phyloP scores from a whole-genome alignment of 2,797 vertebrate genomes.

The Anableps anableps region DNA sequence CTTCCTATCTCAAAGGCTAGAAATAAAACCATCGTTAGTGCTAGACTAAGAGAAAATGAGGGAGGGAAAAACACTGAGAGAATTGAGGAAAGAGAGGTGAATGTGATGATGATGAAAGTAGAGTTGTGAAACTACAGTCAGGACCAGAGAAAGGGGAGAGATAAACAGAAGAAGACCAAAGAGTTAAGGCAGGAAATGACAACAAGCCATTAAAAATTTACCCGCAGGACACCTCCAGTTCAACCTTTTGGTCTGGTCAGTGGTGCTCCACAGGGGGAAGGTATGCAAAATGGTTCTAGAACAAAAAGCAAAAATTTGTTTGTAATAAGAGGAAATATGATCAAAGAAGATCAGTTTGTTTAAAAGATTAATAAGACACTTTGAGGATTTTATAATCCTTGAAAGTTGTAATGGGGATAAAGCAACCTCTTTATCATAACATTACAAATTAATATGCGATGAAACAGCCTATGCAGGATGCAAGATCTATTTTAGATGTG shows the following conservation, averaged over 20 bases:
- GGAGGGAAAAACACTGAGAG: conserved; percentile 7
- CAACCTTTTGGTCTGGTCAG: conserved; percentile 67
- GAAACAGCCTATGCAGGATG: conserved; percentile 1
- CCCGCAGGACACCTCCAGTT: conserved; percentile 59
- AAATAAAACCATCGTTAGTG: conserved; percentile 62
- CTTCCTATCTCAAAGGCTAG: conserved; percentile 61
- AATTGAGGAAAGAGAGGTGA: conserved; percentile 17
- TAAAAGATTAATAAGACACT: conserved; percentile 27
- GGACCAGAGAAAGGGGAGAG: conserved; percentile 26
- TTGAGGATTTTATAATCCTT: conserved; percentile 12
- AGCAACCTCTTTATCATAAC: background rate
- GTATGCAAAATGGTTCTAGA: conserved; percentile 21
- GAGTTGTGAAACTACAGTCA: conserved; percentile 47
- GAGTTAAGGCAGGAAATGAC: conserved; percentile 46
- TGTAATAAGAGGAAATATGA: conserved; percentile 21
- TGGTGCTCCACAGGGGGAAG: conserved; percentile 28
- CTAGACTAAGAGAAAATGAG: conserved; percentile 40
- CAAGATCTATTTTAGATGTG: background rate
- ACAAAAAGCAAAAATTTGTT: background rate
- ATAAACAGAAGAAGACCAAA: conserved; percentile 21
- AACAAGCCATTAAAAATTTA: conserved; percentile 74
- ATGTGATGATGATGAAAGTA: conserved; percentile 33
- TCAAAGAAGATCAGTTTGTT: conserved; percentile 6
- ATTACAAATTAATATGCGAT: background rate
- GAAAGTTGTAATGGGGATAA: background rate